Conservation (phyloP, 2,113 vertebrate species). For the Desmodus rotundus region DNA sequence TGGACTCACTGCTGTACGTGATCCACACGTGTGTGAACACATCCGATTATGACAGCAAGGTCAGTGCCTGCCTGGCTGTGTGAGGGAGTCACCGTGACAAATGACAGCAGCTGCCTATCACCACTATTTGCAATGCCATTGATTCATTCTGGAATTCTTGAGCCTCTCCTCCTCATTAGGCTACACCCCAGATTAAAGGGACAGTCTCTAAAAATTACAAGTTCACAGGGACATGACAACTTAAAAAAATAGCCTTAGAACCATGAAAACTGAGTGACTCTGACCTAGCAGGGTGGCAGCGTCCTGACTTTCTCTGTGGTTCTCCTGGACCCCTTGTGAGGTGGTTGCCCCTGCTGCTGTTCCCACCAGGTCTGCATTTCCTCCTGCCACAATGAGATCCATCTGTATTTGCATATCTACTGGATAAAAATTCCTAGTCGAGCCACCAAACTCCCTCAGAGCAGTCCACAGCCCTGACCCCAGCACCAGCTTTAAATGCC, state of each 20-base stretch:
- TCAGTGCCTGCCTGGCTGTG: constrained; percentile 51
- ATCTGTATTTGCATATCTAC: not conserved
- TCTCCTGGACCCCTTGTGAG: not conserved
- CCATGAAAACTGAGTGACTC: not conserved
- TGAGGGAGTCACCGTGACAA: rapidly evolving
- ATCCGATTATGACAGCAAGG: constrained; percentile 99
- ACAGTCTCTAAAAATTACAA: not conserved
- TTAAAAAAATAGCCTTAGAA: not conserved
- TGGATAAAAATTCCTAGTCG: not conserved
- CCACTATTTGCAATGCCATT: rapidly evolving
- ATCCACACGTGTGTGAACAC: constrained; percentile 98
- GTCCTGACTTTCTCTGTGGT: not conserved
- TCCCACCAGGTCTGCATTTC: not conserved
- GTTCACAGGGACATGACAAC: not conserved
- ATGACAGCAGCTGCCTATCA: not conserved
- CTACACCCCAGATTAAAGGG: not conserved
- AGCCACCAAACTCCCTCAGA: not conserved
- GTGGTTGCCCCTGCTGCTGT: not conserved
- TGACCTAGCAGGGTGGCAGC: not conserved
- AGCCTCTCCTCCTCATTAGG: not conserved
- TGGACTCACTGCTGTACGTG: constrained; percentile 95
- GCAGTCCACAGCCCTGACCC: not conserved
- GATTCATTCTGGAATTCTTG: not conserved
- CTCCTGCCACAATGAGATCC: not conserved
- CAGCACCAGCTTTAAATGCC: not conserved